phyloP scores from a whole-genome alignment of 2,888 invertebrate species.

The Lottia gigantea region DNA sequence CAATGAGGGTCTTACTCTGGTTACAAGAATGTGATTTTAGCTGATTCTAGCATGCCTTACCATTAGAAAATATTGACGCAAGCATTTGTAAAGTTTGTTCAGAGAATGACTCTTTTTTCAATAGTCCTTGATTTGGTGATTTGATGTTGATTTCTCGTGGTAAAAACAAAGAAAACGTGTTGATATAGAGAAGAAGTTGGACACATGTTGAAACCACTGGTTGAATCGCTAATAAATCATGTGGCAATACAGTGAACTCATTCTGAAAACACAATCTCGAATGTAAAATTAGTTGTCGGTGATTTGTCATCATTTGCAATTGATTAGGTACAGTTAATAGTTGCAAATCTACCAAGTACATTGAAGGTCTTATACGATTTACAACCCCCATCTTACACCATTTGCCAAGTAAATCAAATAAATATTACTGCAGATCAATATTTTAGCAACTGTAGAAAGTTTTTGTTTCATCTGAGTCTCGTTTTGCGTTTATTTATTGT shows the following conservation, averaged over 20 bases:
- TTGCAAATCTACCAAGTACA: too few species aligned
- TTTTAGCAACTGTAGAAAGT: too few species aligned
- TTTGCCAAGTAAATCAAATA: too few species aligned
- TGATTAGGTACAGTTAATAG: neutral
- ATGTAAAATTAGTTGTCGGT: neutral
- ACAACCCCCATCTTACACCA: too few species aligned
- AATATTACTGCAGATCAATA: too few species aligned
- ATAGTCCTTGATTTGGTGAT: neutral
- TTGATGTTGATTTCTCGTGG: neutral
- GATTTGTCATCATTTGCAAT: neutral
- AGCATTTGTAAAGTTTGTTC: conserved; percentile 8
- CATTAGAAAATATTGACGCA: conserved; percentile 4
- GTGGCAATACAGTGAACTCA: neutral
- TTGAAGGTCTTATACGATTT: too few species aligned
- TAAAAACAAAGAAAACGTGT: conserved; percentile 2
- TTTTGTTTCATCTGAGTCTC: too few species aligned
- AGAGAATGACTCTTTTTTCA: neutral
- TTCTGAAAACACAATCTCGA: neutral
- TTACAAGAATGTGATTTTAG: conserved; percentile 8
- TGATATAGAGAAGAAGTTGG: neutral
- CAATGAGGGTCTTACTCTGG: conserved; percentile 6
- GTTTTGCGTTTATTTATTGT: too few species aligned
- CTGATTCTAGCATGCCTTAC: neutral
- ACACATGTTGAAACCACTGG: neutral
- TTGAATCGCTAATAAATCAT: neutral